Evolutionary conservation across 23 tunicate species (phyloP), one percentile per base, ranked within the genome.

Genomic region (Trididemnum miniatum): DNA sequence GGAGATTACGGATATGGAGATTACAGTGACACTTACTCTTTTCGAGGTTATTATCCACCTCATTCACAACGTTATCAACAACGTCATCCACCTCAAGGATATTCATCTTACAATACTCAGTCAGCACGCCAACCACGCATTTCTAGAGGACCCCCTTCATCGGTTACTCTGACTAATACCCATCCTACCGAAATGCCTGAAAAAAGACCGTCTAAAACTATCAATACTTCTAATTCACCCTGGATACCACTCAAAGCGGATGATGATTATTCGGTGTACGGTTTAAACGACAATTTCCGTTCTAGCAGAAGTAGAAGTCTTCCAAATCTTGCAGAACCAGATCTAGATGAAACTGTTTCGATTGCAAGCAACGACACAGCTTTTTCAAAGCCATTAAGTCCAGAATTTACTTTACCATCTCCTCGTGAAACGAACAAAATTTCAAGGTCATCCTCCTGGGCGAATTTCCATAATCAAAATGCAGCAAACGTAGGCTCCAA

Each of bases 1-100:
- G 90, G 90, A 0, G 87, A 83, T 20, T 83, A 71, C 35, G 7
- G 59, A 2, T 86, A 86, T 64, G 90, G 90, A 5, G 84, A 79
- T 59, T 86, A 86, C 50, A 82, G 90, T 23, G 65, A 66, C 52
- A 35, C 32, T 49, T 86, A 86, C 52, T 54, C 83, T 0, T 57
- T 25, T 33, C 32, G 27, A 27, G 65, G 65, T 82, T 65, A 77
- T n/a, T 69, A 33, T 82, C 77, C 82, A 38, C n/a, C 62, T 39
- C 63, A 44, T 7, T 26, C 67, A 24, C 29, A 22, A 62, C 25
- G 25, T 62, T 26, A 62, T 12, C 26, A n/a, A 24, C 23, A 26
- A 5, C 67, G 29, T 12, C 67, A 26, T 20, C 67, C 67, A 62
- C 26, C 26, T 20, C 67, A 62, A 62, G 67, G 20, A 62, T 62